Percentiles rank a stretch among this genome's conserved stretches.
phyloP scores from a whole-genome alignment of 2,113 vertebrate genomes.

The Odocoileus hemionus region DNA sequence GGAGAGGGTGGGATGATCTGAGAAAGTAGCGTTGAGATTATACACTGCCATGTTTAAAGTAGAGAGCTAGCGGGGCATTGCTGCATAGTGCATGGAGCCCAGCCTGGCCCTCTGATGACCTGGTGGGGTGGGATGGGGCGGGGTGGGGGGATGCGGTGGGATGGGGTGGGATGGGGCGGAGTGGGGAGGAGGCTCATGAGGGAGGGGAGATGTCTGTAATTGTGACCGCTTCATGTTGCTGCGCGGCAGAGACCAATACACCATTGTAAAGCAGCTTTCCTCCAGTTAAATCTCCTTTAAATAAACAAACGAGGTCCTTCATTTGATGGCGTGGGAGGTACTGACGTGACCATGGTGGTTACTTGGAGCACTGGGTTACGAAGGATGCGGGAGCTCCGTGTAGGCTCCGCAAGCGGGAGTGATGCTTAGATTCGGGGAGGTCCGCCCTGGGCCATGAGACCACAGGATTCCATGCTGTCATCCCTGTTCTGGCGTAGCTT shows the following conservation, averaged over 20 bases:
- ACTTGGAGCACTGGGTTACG: not conserved
- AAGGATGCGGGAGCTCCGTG: not conserved
- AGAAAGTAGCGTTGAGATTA: too few relatives aligned
- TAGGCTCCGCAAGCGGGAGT: not conserved
- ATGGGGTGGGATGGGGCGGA: too few relatives aligned
- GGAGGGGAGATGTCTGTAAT: not conserved
- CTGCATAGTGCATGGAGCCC: too few relatives aligned
- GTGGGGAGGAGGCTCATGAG: not conserved
- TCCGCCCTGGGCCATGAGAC: not conserved
- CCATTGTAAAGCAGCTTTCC: not conserved
- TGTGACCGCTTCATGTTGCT: not conserved
- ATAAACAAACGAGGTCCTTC: not conserved
- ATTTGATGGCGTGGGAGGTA: too few relatives aligned
- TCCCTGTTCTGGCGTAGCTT: not conserved
- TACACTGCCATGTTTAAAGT: too few relatives aligned
- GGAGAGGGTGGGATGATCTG: too few relatives aligned
- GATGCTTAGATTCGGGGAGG: not conserved
- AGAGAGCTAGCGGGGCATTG: fast-evolving
- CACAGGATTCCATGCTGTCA: fast-evolving
- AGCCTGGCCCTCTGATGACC: not conserved
- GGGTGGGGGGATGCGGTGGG: not conserved
- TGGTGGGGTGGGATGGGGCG: fast-evolving
- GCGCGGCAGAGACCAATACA: not conserved
- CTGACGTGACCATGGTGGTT: not conserved
- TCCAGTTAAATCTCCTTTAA: not conserved